Percentiles rank a stretch among this genome's conserved stretches.
Conservation (phyloP, 2,797 vertebrate species). For the Mionectes olivaceus region DNA sequence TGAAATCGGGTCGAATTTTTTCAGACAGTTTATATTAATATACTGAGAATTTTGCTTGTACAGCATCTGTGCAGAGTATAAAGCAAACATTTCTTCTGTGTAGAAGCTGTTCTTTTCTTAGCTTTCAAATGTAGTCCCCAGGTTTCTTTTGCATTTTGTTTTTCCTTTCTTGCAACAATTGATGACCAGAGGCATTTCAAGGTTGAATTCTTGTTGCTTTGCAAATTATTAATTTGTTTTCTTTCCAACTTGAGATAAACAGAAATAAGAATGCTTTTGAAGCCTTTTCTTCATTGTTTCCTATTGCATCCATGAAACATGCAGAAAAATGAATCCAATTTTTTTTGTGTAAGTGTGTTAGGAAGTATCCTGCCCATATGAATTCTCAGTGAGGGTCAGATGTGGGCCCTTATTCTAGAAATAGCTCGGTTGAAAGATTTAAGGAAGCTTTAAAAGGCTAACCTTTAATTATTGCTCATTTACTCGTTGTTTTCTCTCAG, state of each 20-base stretch:
- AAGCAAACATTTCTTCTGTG: constrained; percentile 48
- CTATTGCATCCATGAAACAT: neutral
- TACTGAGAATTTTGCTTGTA: constrained; percentile 70
- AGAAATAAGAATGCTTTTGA: neutral
- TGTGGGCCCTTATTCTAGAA: neutral
- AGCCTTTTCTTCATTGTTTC: neutral
- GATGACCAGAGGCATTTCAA: constrained; percentile 60
- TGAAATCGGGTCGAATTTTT: constrained; percentile 68
- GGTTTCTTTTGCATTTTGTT: constrained; percentile 31
- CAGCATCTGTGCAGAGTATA: constrained; percentile 46
- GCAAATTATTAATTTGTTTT: constrained; percentile 55
- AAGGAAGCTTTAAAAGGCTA: neutral
- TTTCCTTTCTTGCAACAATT: constrained; percentile 23
- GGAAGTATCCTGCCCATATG: neutral
- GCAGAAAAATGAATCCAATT: neutral
- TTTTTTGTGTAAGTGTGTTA: neutral
- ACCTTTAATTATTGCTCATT: neutral
- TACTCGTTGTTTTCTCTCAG: neutral
- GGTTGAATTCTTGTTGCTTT: constrained; percentile 49
- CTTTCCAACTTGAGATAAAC: constrained; percentile 32
- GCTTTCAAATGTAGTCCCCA: constrained; percentile 30
- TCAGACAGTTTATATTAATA: constrained; percentile 71
- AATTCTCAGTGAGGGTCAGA: neutral
- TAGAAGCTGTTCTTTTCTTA: constrained; percentile 35
- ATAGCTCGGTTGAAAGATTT: neutral